These are phyloP conservation scores for Conistra vaccinii DNA, from an alignment of 2,888 invertebrate genomes.

Conservation along the genomic window DNA sequence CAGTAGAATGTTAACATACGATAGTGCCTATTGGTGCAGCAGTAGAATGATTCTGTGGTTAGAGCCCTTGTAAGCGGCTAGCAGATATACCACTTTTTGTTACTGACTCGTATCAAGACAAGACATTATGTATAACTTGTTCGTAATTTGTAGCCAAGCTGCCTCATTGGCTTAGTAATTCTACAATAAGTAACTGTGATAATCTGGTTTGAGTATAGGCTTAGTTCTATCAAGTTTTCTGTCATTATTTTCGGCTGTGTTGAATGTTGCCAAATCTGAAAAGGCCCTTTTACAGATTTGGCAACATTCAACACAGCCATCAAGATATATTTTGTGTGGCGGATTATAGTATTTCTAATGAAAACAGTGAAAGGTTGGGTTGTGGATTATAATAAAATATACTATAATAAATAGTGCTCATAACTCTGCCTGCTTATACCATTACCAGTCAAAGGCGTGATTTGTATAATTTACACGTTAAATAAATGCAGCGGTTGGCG, in stretches of 20 bases:
- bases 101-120: background rate
- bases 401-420: background rate
- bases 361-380: background rate
- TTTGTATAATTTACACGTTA: slow-evolving; percentile 5
- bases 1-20: background rate
- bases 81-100: slow-evolving; percentile 32
- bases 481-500: slow-evolving; percentile 12
- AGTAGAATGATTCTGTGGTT: background rate
- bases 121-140: slow-evolving; percentile 36
- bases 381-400: too few species aligned
- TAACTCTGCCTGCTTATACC: background rate
- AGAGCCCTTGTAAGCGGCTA: background rate
- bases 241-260: too few species aligned
- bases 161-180: background rate
- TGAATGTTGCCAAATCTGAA: background rate
- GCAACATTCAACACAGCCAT: too few species aligned
- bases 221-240: background rate
- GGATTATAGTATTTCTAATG: background rate
- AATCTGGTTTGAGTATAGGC: background rate
- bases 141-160: slow-evolving; percentile 1
- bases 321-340: background rate
- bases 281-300: too few species aligned
- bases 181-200: background rate
- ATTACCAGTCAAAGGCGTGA: background rate
- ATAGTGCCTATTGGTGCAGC: background rate